Evolutionary conservation across 2,113 vertebrate species (phyloP).

Genomic region (Piprites chloris): DNA sequence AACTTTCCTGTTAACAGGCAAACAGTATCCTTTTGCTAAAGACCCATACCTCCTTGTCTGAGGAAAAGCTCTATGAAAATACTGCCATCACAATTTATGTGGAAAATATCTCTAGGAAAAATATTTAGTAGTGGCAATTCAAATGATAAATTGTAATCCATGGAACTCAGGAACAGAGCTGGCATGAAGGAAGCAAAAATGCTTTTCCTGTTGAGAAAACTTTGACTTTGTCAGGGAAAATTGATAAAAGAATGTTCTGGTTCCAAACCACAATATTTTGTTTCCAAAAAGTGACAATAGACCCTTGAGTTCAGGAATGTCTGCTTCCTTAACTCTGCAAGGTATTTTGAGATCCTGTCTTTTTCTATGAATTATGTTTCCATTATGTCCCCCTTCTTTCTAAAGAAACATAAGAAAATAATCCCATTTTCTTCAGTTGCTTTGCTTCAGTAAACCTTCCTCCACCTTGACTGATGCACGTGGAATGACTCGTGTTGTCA

Average conservation of each 20-base stretch:
- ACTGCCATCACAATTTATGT: not conserved
- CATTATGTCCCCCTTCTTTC: not conserved
- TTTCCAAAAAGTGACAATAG: not conserved
- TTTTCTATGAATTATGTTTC: not conserved
- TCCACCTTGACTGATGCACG: not conserved
- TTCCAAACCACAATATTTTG: not conserved
- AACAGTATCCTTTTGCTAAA: not conserved
- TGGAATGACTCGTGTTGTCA: not conserved
- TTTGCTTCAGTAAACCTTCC: not conserved
- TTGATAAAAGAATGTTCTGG: not conserved
- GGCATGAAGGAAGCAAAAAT: not conserved
- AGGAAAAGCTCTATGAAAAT: not conserved
- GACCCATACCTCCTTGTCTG: not conserved
- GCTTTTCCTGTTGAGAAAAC: not conserved
- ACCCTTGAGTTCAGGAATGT: not conserved
- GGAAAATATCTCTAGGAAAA: not conserved
- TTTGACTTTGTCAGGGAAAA: not conserved
- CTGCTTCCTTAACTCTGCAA: not conserved
- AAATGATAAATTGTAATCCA: not conserved
- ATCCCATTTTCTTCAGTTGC: not conserved
- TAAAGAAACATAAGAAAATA: not conserved
- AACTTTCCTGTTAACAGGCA: not conserved
- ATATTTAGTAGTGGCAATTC: not conserved
- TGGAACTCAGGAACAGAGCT: not conserved
- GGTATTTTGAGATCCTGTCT: not conserved